These are phyloP conservation scores for Sinhomidia bicolor DNA, from an alignment of 2,888 invertebrate species.

Conservation along the genomic window DNA sequence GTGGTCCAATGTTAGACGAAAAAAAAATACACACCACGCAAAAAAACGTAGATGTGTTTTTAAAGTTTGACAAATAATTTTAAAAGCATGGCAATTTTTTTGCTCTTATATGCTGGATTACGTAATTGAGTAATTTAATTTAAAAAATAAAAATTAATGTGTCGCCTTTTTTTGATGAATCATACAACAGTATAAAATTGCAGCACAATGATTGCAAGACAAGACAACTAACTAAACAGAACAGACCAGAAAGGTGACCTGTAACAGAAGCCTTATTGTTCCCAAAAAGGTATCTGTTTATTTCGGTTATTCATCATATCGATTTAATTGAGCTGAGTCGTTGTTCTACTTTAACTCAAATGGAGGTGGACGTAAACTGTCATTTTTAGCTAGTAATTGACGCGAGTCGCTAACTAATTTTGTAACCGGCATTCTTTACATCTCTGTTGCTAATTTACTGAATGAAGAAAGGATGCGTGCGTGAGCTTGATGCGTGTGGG, in stretches of 20 bases:
- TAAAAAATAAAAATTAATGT: too few relatives aligned
- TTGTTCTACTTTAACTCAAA: conserved; percentile 37
- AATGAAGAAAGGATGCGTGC: not conserved
- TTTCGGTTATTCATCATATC: not conserved
- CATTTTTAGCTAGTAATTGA: conserved; percentile 27
- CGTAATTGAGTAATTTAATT: not conserved
- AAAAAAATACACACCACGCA: too few relatives aligned
- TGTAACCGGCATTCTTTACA: not conserved
- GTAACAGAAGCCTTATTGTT: conserved; percentile 31
- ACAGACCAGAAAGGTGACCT: not conserved
- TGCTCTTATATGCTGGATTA: not conserved
- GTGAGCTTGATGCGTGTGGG: not conserved
- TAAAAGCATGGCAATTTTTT: too few relatives aligned
- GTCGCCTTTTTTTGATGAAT: too few relatives aligned
- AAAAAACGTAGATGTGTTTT: too few relatives aligned
- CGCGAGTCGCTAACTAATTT: conserved; percentile 29
- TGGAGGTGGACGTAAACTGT: conserved; percentile 60
- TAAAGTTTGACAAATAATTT: too few relatives aligned
- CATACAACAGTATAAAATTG: too few relatives aligned
- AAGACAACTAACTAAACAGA: not conserved
- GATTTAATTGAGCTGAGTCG: conserved; percentile 24
- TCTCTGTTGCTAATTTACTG: not conserved
- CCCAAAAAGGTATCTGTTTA: conserved; percentile 12
- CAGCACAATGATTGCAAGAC: not conserved
- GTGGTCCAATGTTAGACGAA: too few relatives aligned